Conservation (phyloP, 30 jellyfish, hydroid and myxozoan species). For the Sanderia malayensis region DNA sequence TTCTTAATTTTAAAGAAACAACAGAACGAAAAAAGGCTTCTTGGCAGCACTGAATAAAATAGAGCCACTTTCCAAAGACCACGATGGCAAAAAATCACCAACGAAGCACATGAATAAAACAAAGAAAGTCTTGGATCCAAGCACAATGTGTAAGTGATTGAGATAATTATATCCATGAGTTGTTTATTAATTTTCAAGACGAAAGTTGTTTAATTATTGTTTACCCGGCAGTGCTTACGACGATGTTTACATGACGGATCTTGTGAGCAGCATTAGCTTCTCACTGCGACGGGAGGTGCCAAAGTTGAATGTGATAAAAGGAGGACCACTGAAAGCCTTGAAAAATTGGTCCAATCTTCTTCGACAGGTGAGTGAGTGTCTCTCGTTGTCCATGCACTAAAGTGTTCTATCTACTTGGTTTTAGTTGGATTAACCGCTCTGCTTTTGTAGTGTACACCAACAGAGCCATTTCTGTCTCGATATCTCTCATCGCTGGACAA, state of each 20-base stretch:
- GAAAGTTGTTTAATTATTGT: too few relatives aligned
- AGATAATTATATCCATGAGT: neutral
- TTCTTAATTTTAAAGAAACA: slow-evolving; percentile 54
- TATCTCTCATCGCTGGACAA: slow-evolving; percentile 66
- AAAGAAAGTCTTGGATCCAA: too few relatives aligned
- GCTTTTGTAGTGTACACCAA: slow-evolving; percentile 80
- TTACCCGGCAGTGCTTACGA: slow-evolving; percentile 58
- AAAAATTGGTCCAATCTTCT: slow-evolving; percentile 83
- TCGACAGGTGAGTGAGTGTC: too few relatives aligned
- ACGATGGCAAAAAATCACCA: slow-evolving; percentile 14
- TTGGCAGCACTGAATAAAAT: slow-evolving; percentile 55
- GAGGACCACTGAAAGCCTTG: slow-evolving; percentile 76
- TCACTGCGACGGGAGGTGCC: slow-evolving; percentile 89
- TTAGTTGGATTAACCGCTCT: neutral
- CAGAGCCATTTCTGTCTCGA: slow-evolving; percentile 46
- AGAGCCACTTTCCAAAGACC: slow-evolving; percentile 36
- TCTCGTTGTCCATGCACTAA: too few relatives aligned
- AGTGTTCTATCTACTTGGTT: too few relatives aligned
- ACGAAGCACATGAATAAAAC: slow-evolving; percentile 1
- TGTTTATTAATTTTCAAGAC: too few relatives aligned
- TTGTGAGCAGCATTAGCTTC: slow-evolving; percentile 77
- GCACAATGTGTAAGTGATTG: too few relatives aligned
- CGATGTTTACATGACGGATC: slow-evolving; percentile 76
- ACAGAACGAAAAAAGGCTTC: slow-evolving; percentile 71
- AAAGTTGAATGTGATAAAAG: slow-evolving; percentile 52